These are phyloP conservation scores for Sphaerodactylus townsendi DNA, from an alignment of 2,113 vertebrate species.

Conservation along the genomic window DNA sequence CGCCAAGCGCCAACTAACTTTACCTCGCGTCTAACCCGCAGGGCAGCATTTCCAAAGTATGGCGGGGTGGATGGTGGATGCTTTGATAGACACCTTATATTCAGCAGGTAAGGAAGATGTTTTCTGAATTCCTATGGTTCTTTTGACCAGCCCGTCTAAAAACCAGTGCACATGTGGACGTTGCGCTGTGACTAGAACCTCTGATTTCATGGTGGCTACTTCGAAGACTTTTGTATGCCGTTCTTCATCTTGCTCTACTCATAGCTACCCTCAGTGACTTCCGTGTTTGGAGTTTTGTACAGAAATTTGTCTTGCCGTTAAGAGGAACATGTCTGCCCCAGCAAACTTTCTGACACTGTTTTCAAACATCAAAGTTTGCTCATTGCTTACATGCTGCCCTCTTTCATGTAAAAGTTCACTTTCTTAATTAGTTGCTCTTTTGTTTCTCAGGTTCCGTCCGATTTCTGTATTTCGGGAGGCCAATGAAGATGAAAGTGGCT, in stretches of 20 bases:
- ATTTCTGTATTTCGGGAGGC: conserved; percentile 98
- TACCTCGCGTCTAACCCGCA: conserved; percentile 91
- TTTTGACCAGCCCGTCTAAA: conserved; percentile 19
- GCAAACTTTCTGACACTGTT: background rate
- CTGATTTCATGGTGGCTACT: background rate
- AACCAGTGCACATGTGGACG: conserved; percentile 4
- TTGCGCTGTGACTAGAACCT: background rate
- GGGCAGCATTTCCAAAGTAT: conserved; percentile 96
- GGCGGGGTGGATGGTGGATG: conserved; percentile 97
- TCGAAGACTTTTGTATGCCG: conserved; percentile 19
- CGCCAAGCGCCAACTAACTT: conserved; percentile 96
- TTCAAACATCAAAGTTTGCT: background rate
- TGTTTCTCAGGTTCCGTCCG: conserved; percentile 87
- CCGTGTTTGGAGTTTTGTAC: background rate
- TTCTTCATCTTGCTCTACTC: background rate
- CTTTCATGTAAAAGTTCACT: background rate
- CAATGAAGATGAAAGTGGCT: conserved; percentile 97
- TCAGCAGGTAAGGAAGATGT: conserved; percentile 87
- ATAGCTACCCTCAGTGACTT: background rate
- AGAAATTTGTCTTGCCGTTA: background rate
- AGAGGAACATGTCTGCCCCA: background rate
- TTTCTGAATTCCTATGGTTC: conserved; percentile 30
- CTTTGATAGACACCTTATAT: conserved; percentile 98
- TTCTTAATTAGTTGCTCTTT: background rate
- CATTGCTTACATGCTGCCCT: background rate